Conservation (phyloP, 1,140 invertebrate species). For the Charaxes varanes region DNA sequence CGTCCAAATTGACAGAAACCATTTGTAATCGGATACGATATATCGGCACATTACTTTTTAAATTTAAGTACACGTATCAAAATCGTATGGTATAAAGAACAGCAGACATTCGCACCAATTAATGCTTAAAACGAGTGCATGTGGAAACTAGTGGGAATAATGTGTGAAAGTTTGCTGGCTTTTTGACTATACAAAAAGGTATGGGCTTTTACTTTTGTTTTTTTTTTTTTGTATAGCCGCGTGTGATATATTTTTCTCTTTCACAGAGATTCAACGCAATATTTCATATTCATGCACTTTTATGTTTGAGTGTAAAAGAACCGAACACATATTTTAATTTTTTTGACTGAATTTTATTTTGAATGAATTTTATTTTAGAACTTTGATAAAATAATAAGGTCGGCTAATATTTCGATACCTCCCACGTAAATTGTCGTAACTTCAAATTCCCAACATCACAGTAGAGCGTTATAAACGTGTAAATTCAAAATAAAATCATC, state of each 20-base stretch:
- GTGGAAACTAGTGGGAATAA: conserved; percentile 11
- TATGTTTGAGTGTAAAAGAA: too few relatives aligned
- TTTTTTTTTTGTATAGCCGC: neutral
- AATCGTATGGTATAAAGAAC: conserved; percentile 10
- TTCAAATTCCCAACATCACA: too few relatives aligned
- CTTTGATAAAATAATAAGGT: too few relatives aligned
- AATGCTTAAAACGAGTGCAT: conserved; percentile 18
- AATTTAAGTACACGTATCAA: neutral
- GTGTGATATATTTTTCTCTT: conserved; percentile 2
- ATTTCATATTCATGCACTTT: too few relatives aligned
- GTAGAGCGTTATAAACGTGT: too few relatives aligned
- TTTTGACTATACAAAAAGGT: conserved; percentile 13
- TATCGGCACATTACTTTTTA: neutral
- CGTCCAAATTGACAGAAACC: neutral
- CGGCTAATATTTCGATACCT: too few relatives aligned
- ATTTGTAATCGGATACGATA: neutral
- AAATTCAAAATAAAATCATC: too few relatives aligned
- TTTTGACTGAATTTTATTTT: too few relatives aligned
- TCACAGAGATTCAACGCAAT: conserved; percentile 1
- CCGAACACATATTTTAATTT: too few relatives aligned
- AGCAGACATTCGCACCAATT: conserved; percentile 11
- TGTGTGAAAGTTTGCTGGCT: conserved; percentile 9
- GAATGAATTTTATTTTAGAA: too few relatives aligned
- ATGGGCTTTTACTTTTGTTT: neutral
- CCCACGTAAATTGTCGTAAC: too few relatives aligned